Conservation (phyloP, 2,888 invertebrate species). For the Caenorhabditis zanzibari region DNA sequence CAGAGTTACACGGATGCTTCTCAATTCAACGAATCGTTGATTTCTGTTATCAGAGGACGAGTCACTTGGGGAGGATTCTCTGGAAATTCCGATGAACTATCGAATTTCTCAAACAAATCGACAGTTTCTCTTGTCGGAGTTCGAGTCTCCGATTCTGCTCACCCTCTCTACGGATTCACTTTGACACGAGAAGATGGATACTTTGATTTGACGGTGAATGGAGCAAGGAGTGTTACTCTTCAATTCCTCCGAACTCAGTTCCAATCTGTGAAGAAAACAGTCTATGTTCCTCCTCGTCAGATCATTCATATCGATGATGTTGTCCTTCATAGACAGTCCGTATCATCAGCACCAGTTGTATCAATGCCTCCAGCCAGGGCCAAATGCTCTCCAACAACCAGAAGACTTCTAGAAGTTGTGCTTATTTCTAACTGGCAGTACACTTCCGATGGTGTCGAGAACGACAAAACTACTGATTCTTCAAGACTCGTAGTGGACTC, state of each 20-base stretch:
- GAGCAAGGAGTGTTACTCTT: constrained; percentile 89
- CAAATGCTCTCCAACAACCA: constrained; percentile 61
- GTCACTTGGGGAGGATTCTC: constrained; percentile 87
- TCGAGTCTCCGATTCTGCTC: constrained; percentile 94
- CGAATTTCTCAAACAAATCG: constrained; percentile 85
- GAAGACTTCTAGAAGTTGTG: constrained; percentile 50
- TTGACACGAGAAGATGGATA: constrained; percentile 85
- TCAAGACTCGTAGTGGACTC: constrained; percentile 57
- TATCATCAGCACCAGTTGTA: background rate
- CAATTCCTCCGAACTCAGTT: constrained; percentile 84
- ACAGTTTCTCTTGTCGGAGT: constrained; percentile 97
- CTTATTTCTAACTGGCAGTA: constrained; percentile 66
- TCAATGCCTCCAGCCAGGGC: constrained; percentile 46
- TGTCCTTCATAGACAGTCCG: constrained; percentile 70
- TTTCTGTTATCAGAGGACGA: constrained; percentile 98
- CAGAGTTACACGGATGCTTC: constrained; percentile 98
- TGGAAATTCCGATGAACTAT: constrained; percentile 7
- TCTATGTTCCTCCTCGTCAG: constrained; percentile 98
- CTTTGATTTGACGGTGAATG: constrained; percentile 99
- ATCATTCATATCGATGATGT: constrained; percentile 92
- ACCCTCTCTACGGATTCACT: constrained; percentile 90
- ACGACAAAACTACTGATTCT: constrained; percentile 7
- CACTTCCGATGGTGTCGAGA: constrained; percentile 46
- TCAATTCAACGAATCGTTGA: constrained; percentile 98
- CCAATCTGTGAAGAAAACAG: constrained; percentile 88